phyloP scores from a whole-genome alignment of 2,113 vertebrate species.

The Gymnobelideus leadbeateri region DNA sequence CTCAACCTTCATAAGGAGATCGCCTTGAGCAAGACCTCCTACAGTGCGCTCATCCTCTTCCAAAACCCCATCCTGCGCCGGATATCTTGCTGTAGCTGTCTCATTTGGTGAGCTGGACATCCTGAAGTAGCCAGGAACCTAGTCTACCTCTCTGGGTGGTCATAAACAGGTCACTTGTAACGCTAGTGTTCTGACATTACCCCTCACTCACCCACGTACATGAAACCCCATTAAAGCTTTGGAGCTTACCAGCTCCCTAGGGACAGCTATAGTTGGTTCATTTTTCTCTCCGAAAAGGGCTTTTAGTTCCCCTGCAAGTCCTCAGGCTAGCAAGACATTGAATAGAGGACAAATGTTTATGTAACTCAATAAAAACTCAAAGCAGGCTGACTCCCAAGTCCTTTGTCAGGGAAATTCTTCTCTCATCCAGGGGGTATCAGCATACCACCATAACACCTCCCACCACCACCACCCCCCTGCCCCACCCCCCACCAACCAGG shows the following conservation, averaged over 20 bases:
- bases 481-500: too few relatives aligned
- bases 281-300: not conserved
- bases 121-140: not conserved
- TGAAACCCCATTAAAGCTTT: not conserved
- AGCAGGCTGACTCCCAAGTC: not conserved
- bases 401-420: not conserved
- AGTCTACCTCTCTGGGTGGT: not conserved
- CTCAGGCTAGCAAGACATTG: not conserved
- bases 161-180: not conserved
- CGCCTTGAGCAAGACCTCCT: conserved; percentile 67
- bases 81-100: conserved; percentile 67
- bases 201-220: not conserved
- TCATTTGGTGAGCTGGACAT: conserved; percentile 69
- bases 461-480: too few relatives aligned
- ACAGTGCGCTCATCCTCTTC: conserved; percentile 62
- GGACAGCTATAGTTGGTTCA: not conserved
- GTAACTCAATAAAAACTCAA: not conserved
- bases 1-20: conserved; percentile 88
- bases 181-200: not conserved
- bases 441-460: too few relatives aligned
- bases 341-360: not conserved
- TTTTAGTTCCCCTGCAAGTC: not conserved
- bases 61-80: conserved; percentile 61
- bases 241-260: not conserved
- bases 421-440: not conserved